Evolutionary conservation across 2,797 vertebrate species (phyloP).

Genomic region (Netta rufina): DNA sequence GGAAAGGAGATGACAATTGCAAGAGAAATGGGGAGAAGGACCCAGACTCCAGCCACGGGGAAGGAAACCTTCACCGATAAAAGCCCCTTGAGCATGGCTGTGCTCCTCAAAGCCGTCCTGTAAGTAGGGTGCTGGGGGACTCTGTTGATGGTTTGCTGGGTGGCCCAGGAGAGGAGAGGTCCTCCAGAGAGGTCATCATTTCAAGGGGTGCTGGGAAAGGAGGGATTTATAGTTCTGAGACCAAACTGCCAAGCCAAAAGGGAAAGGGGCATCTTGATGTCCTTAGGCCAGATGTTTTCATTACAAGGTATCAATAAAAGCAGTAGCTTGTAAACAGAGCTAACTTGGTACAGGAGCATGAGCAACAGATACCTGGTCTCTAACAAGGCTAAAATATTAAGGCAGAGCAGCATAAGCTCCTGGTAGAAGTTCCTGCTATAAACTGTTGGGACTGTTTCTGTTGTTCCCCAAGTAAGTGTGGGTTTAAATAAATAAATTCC

Average conservation of each 20-base stretch:
- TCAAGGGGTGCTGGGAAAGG: neutral
- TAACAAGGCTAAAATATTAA: neutral
- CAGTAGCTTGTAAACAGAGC: neutral
- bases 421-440: neutral
- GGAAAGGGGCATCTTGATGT: neutral
- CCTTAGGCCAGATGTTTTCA: neutral
- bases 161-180: accelerated
- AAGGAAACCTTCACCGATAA: neutral
- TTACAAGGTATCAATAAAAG: neutral
- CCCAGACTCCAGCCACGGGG: neutral
- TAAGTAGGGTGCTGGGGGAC: neutral
- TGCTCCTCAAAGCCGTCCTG: neutral
- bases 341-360: neutral
- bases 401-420: neutral
- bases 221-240: neutral
- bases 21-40: neutral
- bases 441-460: neutral
- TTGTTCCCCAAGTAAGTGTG: neutral
- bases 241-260: neutral
- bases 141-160: neutral
- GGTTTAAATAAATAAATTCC: neutral
- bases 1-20: neutral
- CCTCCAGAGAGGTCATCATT: neutral
- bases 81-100: neutral
- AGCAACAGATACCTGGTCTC: neutral